These are phyloP conservation scores for Istiophorus platypterus DNA, from an alignment of 2,113 vertebrate genomes.

Conservation along the genomic window DNA sequence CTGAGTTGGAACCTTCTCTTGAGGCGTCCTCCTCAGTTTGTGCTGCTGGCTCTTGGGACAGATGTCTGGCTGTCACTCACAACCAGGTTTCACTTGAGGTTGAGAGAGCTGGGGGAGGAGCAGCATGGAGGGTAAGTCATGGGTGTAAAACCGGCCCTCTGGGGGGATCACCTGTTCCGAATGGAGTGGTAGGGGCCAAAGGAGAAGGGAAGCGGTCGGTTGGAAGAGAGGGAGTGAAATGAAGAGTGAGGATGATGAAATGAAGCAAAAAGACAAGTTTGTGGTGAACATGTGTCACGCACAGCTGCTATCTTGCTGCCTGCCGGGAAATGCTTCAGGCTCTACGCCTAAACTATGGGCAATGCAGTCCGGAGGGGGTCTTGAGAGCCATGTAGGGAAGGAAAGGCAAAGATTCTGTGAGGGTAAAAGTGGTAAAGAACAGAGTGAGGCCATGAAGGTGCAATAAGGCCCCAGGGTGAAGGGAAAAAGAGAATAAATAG, in stretches of 20 bases:
- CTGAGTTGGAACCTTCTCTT: slow-evolving; percentile 10
- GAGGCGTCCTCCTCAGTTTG: slow-evolving; percentile 5
- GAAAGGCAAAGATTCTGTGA: slow-evolving; percentile 10
- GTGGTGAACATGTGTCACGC: slow-evolving; percentile 73
- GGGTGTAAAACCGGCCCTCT: slow-evolving; percentile 63
- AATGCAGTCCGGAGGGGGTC: slow-evolving; percentile 20
- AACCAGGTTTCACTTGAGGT: slow-evolving; percentile 13
- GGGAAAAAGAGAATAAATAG: background rate
- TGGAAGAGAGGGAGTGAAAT: slow-evolving; percentile 55
- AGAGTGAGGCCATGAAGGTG: background rate
- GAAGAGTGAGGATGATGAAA: slow-evolving; percentile 70
- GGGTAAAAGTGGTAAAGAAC: background rate
- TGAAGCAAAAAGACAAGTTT: slow-evolving; percentile 65
- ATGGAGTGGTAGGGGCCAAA: slow-evolving; percentile 26
- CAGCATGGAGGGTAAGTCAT: slow-evolving; percentile 56
- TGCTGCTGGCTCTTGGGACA: slow-evolving; percentile 61
- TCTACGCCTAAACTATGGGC: slow-evolving; percentile 42
- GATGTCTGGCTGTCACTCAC: slow-evolving; percentile 63
- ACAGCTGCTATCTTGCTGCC: slow-evolving; percentile 73
- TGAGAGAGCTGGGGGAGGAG: slow-evolving; percentile 39
- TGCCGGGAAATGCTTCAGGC: slow-evolving; percentile 58
- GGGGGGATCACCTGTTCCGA: slow-evolving; percentile 68
- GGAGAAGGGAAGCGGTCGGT: slow-evolving; percentile 26
- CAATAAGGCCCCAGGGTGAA: slow-evolving; percentile 16
- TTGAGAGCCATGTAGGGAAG: slow-evolving; percentile 5